Base-by-base conservation (phyloP, 1,140 invertebrate species). In the Mactra quadrangularis region DNA sequence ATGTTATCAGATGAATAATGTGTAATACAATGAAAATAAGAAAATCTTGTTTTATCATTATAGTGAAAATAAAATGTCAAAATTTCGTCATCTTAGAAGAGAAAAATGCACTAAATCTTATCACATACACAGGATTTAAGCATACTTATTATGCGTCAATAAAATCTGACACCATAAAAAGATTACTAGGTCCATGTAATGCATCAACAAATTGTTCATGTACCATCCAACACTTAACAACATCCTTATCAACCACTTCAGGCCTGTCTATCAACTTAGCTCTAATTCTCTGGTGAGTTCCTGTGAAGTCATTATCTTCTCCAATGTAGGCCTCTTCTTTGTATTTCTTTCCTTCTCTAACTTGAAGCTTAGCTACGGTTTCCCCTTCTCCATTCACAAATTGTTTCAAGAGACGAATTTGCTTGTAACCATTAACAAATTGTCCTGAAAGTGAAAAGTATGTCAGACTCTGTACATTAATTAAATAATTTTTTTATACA, bases 391-490 rank as follows among this genome's bases (percentile, higher is more conserved):
- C 33, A 62, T 62, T 62, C 11, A 29, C 4, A n/a, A 62, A 62
- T 17, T 38, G 59, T 35, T 62, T 62, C 27, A 19, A 19, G 13
- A 62, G 31, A 22, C 35, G n/a, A 41, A 62, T 35, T 19, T 62
- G 59, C n/a, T 62, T 62, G 27, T 19, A 62, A 35, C 59, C 59
- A 33, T 62, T 62, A 19, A 62, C 59, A 22, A 62, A 62, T 31
- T 62, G 59, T 29, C 59, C 59, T 62, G 59, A 13, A 62, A 62
- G 35, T 33, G 19, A 27, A n/a, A 59, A 59, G n/a, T n/a, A 53
- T n/a, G 19, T 7, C 41, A 47, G 7, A 9, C 7, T 47, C n/a
- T n/a, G n/a, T n/a, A n/a, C n/a, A n/a, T 47, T 7, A 7, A 47
- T 9, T 47, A 9, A 9, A 47, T 47, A 9, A 7, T n/a, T n/a